Evolutionary conservation across 2,797 vertebrate species (phyloP).

Genomic region (Melanitta fusca): DNA sequence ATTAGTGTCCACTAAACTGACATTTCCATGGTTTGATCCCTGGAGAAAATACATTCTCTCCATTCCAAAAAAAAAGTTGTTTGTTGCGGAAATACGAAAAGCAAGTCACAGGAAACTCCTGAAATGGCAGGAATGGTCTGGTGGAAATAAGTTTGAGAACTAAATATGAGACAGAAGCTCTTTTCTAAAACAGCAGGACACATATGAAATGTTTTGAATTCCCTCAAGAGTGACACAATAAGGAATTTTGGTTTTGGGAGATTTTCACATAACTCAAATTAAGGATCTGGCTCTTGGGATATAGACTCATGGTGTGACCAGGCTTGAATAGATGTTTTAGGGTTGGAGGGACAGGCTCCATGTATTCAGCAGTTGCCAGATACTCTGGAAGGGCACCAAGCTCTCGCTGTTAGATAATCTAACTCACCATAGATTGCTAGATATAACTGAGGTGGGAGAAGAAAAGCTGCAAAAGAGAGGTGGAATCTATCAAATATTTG

Average conservation of each 20-base stretch:
- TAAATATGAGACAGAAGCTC: neutral
- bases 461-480: neutral
- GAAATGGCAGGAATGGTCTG: neutral
- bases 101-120: neutral
- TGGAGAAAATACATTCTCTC: neutral
- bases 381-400: neutral
- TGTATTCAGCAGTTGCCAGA: neutral
- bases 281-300: neutral
- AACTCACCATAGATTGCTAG: neutral
- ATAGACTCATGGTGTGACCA: rapidly evolving
- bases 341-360: neutral
- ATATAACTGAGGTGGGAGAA: neutral
- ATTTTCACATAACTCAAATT: neutral
- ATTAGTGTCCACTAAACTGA: neutral
- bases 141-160: neutral
- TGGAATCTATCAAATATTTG: neutral
- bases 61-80: neutral
- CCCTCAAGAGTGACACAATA: neutral
- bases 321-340: neutral
- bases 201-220: neutral
- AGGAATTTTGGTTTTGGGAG: neutral
- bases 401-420: neutral
- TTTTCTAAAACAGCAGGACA: neutral
- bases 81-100: neutral
- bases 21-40: neutral